phyloP scores from a whole-genome alignment of 2,113 vertebrate species.

The Myiagra hebetior region DNA sequence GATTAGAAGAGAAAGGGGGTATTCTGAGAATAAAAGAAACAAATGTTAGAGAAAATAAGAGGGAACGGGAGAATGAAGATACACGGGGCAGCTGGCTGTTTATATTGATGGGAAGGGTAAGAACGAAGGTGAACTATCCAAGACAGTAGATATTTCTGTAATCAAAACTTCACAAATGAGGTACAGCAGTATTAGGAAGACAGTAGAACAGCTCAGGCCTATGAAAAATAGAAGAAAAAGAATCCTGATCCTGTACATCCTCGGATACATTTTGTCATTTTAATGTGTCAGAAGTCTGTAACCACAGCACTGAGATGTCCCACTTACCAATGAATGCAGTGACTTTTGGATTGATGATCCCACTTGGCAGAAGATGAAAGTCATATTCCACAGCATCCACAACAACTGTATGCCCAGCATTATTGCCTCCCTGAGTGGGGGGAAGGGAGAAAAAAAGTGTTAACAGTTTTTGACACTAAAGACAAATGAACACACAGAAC shows the following conservation, averaged over 20 bases:
- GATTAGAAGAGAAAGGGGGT: background rate
- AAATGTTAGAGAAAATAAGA: background rate
- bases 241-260: background rate
- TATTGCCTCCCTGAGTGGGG: constrained; percentile 89
- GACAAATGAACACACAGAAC: background rate
- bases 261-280: background rate
- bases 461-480: background rate
- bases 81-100: background rate
- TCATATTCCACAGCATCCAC: constrained; percentile 97
- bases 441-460: background rate
- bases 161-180: background rate
- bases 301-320: background rate
- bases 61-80: background rate
- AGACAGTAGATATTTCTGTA: background rate
- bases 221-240: background rate
- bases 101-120: background rate
- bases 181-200: background rate
- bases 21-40: background rate
- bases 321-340: constrained; percentile 96
- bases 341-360: constrained; percentile 97
- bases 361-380: constrained; percentile 97
- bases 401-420: constrained; percentile 97
- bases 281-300: background rate
- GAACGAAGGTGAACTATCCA: background rate
- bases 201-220: background rate